Evolutionary conservation across 2,113 vertebrate genomes (phyloP).

Genomic region (Mirounga angustirostris): DNA sequence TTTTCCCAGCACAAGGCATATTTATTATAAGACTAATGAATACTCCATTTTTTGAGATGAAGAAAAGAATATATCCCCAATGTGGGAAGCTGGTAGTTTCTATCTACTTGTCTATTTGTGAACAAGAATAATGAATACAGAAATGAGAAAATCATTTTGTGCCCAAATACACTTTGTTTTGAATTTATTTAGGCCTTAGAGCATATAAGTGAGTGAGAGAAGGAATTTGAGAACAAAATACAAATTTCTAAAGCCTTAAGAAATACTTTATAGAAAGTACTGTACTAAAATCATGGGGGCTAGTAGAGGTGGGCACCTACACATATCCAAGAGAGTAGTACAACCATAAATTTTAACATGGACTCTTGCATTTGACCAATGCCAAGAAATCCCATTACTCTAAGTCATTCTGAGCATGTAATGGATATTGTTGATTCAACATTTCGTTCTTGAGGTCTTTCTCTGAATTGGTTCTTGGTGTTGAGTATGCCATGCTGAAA

Average conservation of each 20-base stretch:
- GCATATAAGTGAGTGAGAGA: not conserved
- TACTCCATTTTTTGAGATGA: not conserved
- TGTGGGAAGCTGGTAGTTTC: not conserved
- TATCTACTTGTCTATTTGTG: not conserved
- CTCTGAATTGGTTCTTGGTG: not conserved
- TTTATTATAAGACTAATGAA: constrained; percentile 5
- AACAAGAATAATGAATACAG: not conserved
- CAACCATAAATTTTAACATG: not conserved
- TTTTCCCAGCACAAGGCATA: not conserved
- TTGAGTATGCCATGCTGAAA: not conserved
- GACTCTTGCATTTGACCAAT: not conserved
- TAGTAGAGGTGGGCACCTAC: not conserved
- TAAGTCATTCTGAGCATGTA: not conserved
- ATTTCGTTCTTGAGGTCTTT: not conserved
- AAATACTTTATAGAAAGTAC: not conserved
- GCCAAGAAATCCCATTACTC: not conserved
- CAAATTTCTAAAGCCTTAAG: not conserved
- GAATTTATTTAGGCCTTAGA: not conserved
- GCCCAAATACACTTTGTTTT: not conserved
- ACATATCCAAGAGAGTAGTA: not conserved
- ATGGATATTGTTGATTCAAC: not conserved
- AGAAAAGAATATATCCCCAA: not conserved
- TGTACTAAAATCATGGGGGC: not conserved
- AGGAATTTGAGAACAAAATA: not conserved
- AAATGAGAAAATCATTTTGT: not conserved